Conservation (phyloP, 2,888 invertebrate genomes). For the Nomada flava region DNA sequence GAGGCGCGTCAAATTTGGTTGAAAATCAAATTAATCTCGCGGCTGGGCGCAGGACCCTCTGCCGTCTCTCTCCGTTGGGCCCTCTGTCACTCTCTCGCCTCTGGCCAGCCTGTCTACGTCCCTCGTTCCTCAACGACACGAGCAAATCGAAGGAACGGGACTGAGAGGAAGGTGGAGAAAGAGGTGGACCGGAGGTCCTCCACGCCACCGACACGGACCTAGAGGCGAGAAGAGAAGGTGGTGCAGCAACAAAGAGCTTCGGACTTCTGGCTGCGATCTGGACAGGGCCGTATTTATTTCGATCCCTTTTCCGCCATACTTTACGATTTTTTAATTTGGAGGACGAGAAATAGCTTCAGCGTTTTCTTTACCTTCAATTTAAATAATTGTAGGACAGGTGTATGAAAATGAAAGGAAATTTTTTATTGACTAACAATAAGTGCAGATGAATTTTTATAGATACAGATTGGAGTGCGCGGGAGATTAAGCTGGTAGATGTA, state of each 20-base stretch:
- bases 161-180: slow-evolving; percentile 65
- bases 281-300: slow-evolving; percentile 73
- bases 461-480: not conserved
- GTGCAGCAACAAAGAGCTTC: slow-evolving; percentile 82
- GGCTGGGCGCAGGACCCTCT: slow-evolving; percentile 74
- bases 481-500: not conserved
- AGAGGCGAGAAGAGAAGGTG: slow-evolving; percentile 82
- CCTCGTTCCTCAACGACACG: slow-evolving; percentile 73
- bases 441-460: not conserved
- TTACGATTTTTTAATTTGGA: not conserved
- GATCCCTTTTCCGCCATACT: not conserved
- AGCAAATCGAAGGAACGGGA: slow-evolving; percentile 78
- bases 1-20: slow-evolving; percentile 82
- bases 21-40: slow-evolving; percentile 82
- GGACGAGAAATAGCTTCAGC: not conserved
- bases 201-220: slow-evolving; percentile 75
- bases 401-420: too few species aligned
- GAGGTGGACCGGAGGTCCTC: slow-evolving; percentile 75
- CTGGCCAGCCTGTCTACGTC: slow-evolving; percentile 38
- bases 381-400: not conserved
- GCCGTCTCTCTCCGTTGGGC: slow-evolving; percentile 18
- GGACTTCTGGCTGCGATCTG: slow-evolving; percentile 78
- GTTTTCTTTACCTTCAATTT: not conserved
- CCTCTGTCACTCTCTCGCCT: slow-evolving; percentile 10
- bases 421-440: too few species aligned